Evolutionary conservation across 2,888 invertebrate genomes (phyloP), one percentile per base, ranked within the genome.

Genomic region (Lasiommata megera): DNA sequence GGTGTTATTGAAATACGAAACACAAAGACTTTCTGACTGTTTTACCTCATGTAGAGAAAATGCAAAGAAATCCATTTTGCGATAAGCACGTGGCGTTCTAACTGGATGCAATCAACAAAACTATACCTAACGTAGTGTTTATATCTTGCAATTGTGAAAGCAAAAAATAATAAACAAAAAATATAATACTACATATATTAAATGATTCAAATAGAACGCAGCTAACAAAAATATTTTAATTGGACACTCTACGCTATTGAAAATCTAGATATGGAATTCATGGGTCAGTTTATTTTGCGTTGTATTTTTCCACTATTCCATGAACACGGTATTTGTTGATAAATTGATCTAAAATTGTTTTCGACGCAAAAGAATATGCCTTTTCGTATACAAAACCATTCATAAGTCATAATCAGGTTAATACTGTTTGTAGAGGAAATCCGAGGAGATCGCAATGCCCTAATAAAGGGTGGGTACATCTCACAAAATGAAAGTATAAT

Each of bases 401-500:
- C 6, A 41, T 47, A 14, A 47, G 48, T 55, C 9, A 44, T 44
- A 43, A 47, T 47, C 29, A 36, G 46, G 31, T 16, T n/a, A 14
- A 17, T 57, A 31, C 41, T 58, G 48, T 59, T 47, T 54, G 34
- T 43, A 23, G 23, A 31, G 36, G 51, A 52, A 59, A 44, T 55
- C 57, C 50, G n/a, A 48, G 51, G 48, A 57, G 36, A 34, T 48
- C 43, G 16, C 34, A 58, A 56, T 56, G 53, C 18, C 38, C 53
- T 58, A 56, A 64, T 58, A 64, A 59, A 58, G 51, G 54, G 43
- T 51, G 51, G 54, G 43, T 51, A 58, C 34, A 58, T 58, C 59
- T 50, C 56, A 18, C 57, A 54, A 58, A 51, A 56, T 60, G 47
- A 60, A 62, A 60, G 43, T 52, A 54, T 60, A 62, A 60, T 58